Evolutionary conservation across 1,140 invertebrate species (phyloP).

Genomic region (Calycopis cecrops): DNA sequence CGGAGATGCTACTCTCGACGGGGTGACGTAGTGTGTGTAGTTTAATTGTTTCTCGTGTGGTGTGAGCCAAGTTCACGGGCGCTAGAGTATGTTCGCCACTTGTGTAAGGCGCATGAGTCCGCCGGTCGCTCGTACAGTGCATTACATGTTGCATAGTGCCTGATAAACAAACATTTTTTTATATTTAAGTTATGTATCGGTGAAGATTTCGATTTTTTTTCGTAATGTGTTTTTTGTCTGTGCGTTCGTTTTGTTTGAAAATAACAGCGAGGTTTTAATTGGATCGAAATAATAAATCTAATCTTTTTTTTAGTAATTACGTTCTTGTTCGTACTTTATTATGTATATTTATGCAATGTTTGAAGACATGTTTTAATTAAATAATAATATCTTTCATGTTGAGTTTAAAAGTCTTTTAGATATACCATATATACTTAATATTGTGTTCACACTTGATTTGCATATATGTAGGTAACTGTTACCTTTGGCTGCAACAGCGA

Average conservation of each 20-base stretch:
- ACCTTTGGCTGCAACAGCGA: too few species aligned
- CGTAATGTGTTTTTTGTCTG: neutral
- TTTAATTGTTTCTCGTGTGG: conserved; percentile 3
- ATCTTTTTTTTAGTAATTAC: too few species aligned
- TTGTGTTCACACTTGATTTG: too few species aligned
- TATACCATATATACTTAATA: too few species aligned
- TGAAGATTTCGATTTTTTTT: neutral
- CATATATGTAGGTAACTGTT: too few species aligned
- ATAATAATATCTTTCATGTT: too few species aligned
- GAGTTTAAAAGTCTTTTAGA: too few species aligned
- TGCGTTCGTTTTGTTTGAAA: neutral
- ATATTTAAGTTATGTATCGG: neutral
- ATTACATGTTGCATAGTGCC: neutral
- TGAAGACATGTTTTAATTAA: too few species aligned
- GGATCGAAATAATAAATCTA: neutral
- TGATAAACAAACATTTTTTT: neutral
- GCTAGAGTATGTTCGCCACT: neutral
- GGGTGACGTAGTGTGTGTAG: conserved; percentile 4
- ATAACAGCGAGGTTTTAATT: neutral
- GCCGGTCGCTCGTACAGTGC: neutral
- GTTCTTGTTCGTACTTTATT: too few species aligned
- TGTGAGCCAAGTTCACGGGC: conserved; percentile 4
- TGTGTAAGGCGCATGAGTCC: neutral
- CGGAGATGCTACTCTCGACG: neutral
- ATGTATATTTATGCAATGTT: too few species aligned